Percentiles rank a stretch among this genome's conserved stretches.
Conservation (phyloP, 2,888 invertebrate genomes). For the Choreutis nemorana region DNA sequence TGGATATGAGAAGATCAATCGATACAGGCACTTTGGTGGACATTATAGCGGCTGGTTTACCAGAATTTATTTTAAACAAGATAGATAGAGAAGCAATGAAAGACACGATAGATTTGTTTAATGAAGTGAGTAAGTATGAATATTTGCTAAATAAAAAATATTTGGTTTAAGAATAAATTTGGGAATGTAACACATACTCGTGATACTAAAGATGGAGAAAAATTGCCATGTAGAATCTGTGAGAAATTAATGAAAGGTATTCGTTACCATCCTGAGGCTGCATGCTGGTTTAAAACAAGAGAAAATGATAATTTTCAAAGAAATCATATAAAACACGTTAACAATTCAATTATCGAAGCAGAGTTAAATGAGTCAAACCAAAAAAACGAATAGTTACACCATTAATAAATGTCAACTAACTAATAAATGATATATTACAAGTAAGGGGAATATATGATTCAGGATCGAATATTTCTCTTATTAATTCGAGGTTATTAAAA, state of each 20-base stretch:
- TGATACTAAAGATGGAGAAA: constrained; percentile 1
- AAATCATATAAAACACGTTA: constrained; percentile 1
- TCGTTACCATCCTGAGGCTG: constrained; percentile 6
- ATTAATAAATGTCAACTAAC: constrained; percentile 3
- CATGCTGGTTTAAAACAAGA: constrained; percentile 5
- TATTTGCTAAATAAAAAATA: constrained; percentile 1
- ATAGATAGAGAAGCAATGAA: not conserved
- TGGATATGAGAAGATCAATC: constrained; percentile 1
- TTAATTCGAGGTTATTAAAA: too few relatives aligned
- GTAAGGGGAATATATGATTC: too few relatives aligned
- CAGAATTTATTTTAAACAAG: constrained; percentile 1
- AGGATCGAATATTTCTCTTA: too few relatives aligned
- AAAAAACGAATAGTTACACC: constrained; percentile 7
- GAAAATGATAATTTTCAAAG: constrained; percentile 1
- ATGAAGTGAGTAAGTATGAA: constrained; percentile 2
- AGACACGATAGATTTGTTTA: constrained; percentile 1
- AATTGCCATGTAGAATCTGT: constrained; percentile 5
- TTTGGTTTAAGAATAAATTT: not conserved
- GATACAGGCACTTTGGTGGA: constrained; percentile 1
- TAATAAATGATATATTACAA: too few relatives aligned
- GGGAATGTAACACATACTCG: too few relatives aligned
- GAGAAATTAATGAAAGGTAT: constrained; percentile 6
- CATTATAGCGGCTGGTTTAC: constrained; percentile 2
- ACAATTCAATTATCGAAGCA: constrained; percentile 6
- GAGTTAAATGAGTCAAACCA: constrained; percentile 5